Percentiles rank a stretch among this genome's conserved stretches.
phyloP scores from a whole-genome alignment of 2,888 invertebrate genomes.

The Scaptomyza parva region DNA sequence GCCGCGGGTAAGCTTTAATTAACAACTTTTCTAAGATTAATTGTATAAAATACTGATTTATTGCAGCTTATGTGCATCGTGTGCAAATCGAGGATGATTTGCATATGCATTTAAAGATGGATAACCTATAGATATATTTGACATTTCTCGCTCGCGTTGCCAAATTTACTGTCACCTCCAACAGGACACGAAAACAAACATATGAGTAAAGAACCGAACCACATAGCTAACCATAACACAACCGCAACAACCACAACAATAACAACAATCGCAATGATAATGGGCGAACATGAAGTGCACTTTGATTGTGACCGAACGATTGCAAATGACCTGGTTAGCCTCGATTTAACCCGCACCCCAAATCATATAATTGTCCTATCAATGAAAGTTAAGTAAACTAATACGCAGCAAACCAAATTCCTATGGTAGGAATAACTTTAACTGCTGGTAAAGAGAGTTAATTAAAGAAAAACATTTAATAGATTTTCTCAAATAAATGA shows the following conservation, averaged over 20 bases:
- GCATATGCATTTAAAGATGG: neutral
- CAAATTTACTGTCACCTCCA: conserved; percentile 53
- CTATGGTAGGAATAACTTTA: too few species aligned
- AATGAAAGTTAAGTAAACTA: neutral
- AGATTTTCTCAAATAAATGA: too few species aligned
- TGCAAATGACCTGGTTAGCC: conserved; percentile 32
- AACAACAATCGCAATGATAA: conserved; percentile 46
- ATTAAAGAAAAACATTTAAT: too few species aligned
- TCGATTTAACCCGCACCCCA: conserved; percentile 9
- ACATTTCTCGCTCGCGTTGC: conserved; percentile 34
- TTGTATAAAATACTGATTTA: neutral
- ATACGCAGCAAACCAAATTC: neutral
- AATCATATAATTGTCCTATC: conserved; percentile 13
- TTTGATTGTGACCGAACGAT: conserved; percentile 29
- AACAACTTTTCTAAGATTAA: neutral
- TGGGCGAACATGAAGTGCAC: conserved; percentile 13
- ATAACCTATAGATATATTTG: conserved; percentile 8
- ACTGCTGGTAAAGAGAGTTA: too few species aligned
- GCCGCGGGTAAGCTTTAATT: conserved; percentile 28
- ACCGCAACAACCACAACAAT: conserved; percentile 28
- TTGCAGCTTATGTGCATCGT: conserved; percentile 38
- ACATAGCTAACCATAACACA: conserved; percentile 9
- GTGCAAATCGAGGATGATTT: conserved; percentile 11
- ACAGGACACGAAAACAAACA: conserved; percentile 27
- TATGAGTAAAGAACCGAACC: conserved; percentile 1